Evolutionary conservation across 2,888 invertebrate genomes (phyloP), one percentile per base, ranked within the genome.

Genomic region (Brachypalpus laphriformis): DNA sequence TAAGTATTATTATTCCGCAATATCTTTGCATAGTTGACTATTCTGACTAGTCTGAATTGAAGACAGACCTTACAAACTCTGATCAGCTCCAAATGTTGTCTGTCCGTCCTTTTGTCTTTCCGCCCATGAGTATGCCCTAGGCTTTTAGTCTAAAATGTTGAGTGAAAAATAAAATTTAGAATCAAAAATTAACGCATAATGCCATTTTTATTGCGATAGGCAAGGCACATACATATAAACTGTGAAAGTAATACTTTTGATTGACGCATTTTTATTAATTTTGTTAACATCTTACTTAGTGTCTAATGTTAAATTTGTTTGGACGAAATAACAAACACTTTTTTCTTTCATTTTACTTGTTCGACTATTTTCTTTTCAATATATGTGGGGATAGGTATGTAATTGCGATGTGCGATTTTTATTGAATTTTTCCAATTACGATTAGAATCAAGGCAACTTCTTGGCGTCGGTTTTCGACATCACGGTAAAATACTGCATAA

Each of bases 191-290:
- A 71, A 47, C 47, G 47, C 28, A 72, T 61, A 54, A 63, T 54
- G 63, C 63, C 63, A 42, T 40, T 28, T 70, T 65, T 65, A 63
- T 65, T 75, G 49, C 51, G 37, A 18, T 42, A 65, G 14, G n/a
- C 42, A 65, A 65, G 14, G n/a, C 42, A 65, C 14, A 31, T 57
- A n/a, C 47, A 57, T 75, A 82, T 37, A 82, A 76, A 77, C 71
- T 18, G 72, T 77, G 71, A 74, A 74, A 34, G 20, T 77, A 74
- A 72, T 82, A 68, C 47, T 82, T 78, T 72, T 78, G 72, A 72
- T 82, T 77, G 63, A 77, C 72, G 71, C 76, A 59, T 61, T 34
- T 42, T n/a, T 25, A 25, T 25, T 4, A 16, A 22, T 47, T 42
- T 42, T 22, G 40, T 61, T 76, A 34, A 57, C 9, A n/a, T 31